Evolutionary conservation across 2,888 invertebrate species (phyloP).

Genomic region (Sisyra terminalis): DNA sequence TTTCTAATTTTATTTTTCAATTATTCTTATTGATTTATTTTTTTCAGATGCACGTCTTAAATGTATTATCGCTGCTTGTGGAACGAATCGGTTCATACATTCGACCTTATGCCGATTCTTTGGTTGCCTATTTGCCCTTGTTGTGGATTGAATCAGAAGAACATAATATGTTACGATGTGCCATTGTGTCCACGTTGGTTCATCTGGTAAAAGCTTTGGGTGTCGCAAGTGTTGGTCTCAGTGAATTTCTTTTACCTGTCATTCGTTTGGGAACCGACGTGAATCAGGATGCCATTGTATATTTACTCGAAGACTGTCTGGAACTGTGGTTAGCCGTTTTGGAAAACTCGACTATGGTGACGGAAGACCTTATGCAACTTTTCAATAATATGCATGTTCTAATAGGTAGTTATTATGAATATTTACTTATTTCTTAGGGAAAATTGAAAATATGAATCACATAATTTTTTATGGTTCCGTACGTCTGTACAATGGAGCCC

Average conservation of each 20-base stretch:
- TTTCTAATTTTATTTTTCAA: no score
- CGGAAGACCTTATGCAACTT: constrained; percentile 50
- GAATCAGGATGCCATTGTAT: constrained; percentile 65
- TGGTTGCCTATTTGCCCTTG: constrained; percentile 69
- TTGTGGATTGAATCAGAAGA: constrained; percentile 79
- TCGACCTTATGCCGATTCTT: constrained; percentile 47
- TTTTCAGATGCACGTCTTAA: constrained; percentile 71
- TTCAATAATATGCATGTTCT: constrained; percentile 59
- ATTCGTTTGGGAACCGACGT: constrained; percentile 63
- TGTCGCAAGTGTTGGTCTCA: constrained; percentile 37
- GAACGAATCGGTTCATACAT: constrained; percentile 69
- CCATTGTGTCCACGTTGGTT: constrained; percentile 73
- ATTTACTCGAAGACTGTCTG: constrained; percentile 81
- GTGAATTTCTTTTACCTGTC: constrained; percentile 47
- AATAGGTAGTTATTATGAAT: constrained; percentile 35
- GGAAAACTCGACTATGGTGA: constrained; percentile 52
- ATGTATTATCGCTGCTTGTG: constrained; percentile 76
- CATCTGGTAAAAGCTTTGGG: constrained; percentile 65
- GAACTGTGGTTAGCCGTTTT: constrained; percentile 78
- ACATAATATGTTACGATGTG: constrained; percentile 81
- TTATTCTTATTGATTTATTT: no score
- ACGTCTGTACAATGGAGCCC: no score
- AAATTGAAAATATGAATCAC: neutral
- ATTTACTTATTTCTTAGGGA: neutral
- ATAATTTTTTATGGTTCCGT: no score